Percentiles rank a stretch among this genome's conserved stretches.
These are phyloP conservation scores for Tenthredo mesomela DNA, from an alignment of 2,888 invertebrate genomes.

Conservation along the genomic window DNA sequence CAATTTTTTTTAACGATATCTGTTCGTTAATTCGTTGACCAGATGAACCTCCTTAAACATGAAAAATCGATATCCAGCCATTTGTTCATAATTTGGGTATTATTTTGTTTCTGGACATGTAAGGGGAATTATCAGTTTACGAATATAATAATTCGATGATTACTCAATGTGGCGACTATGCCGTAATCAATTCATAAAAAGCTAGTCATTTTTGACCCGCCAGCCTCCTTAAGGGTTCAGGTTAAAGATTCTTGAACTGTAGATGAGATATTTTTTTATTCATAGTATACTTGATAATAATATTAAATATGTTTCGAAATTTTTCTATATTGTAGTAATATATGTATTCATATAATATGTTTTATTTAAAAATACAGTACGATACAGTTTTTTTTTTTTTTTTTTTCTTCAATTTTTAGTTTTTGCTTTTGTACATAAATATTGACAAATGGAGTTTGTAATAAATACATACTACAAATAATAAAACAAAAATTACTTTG, in stretches of 20 bases:
- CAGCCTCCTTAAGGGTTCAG: neutral
- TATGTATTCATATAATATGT: slow-evolving; percentile 64
- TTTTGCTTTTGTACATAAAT: slow-evolving; percentile 70
- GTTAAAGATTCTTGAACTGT: neutral
- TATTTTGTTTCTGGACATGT: too few species aligned
- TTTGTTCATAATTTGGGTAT: too few species aligned
- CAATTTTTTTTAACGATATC: too few species aligned
- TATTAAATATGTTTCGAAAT: neutral
- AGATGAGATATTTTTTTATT: neutral
- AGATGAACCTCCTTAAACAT: too few species aligned
- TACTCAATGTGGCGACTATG: too few species aligned
- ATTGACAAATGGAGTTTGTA: slow-evolving; percentile 58
- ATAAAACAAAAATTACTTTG: slow-evolving; percentile 42
- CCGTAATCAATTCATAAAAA: too few species aligned
- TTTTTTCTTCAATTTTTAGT: neutral
- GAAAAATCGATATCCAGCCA: too few species aligned
- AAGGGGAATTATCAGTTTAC: too few species aligned
- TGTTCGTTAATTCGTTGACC: too few species aligned
- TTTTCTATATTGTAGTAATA: slow-evolving; percentile 2
- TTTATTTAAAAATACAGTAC: slow-evolving; percentile 68
- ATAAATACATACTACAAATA: neutral
- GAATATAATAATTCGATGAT: too few species aligned
- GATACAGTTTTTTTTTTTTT: slow-evolving; percentile 53
- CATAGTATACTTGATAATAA: neutral
- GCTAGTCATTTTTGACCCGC: too few species aligned